A percentile compares a stretch with the other conserved stretches of the same genome.
Evolutionary conservation across 2,797 vertebrate genomes (phyloP).

Genomic region (Poeciliopsis turneri): DNA sequence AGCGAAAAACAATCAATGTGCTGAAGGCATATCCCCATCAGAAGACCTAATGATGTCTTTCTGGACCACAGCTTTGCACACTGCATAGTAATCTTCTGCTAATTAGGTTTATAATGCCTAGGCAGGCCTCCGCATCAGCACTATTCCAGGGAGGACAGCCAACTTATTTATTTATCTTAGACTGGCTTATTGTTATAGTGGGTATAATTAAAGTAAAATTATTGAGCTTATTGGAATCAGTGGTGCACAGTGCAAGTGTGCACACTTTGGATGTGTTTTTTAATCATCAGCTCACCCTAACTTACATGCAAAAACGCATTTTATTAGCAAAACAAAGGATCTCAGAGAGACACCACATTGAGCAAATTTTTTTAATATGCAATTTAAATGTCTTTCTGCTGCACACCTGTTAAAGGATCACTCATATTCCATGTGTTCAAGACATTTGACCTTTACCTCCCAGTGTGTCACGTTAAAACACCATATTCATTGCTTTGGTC

Average conservation of each 20-base stretch:
- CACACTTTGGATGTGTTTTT: slow-evolving; percentile 61
- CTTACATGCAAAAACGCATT: slow-evolving; percentile 42
- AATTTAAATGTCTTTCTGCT: background rate
- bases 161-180: slow-evolving; percentile 84
- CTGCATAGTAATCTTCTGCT: slow-evolving; percentile 89
- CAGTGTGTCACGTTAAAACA: background rate
- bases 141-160: slow-evolving; percentile 81
- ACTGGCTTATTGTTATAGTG: slow-evolving; percentile 74
- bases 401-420: background rate
- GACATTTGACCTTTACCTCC: background rate
- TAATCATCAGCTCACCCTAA: slow-evolving; percentile 70
- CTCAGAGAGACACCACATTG: slow-evolving; percentile 19
- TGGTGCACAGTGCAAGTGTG: slow-evolving; percentile 59
- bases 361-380: background rate
- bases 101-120: slow-evolving; percentile 88
- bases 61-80: slow-evolving; percentile 86
- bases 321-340: slow-evolving; percentile 36
- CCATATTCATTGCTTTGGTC: background rate
- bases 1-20: slow-evolving; percentile 85
- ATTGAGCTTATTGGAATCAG: slow-evolving; percentile 78
- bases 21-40: slow-evolving; percentile 88
- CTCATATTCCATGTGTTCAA: background rate
- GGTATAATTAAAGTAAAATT: slow-evolving; percentile 83
- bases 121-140: slow-evolving; percentile 84
- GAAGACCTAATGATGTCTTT: slow-evolving; percentile 88